phyloP scores from a whole-genome alignment of 30 jellyfish, hydroid and myxozoan genomes.

The Euphysa ruthae region DNA sequence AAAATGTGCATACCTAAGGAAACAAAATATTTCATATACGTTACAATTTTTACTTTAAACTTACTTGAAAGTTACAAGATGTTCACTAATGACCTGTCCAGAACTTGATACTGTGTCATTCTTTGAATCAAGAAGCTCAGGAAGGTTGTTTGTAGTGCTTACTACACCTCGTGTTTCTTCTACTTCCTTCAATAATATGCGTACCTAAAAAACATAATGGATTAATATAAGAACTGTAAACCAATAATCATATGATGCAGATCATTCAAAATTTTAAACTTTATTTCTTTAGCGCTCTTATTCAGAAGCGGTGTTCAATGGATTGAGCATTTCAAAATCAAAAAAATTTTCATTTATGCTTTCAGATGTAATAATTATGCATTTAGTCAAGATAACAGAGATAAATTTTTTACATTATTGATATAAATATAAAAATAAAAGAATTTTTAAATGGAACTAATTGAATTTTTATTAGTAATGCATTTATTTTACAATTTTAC shows the following conservation, averaged over 20 bases:
- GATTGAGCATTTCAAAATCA: too few relatives aligned
- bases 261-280: too few relatives aligned
- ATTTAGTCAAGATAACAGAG: not conserved
- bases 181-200: slow-evolving; percentile 72
- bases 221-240: too few relatives aligned
- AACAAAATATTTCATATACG: too few relatives aligned
- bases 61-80: slow-evolving; percentile 85
- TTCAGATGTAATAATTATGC: too few relatives aligned
- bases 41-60: too few relatives aligned
- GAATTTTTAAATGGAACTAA: not conserved
- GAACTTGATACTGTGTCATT: slow-evolving; percentile 65
- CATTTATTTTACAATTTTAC: not conserved
- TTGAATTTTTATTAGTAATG: not conserved
- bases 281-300: too few relatives aligned
- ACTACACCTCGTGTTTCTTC: slow-evolving; percentile 94
- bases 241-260: too few relatives aligned
- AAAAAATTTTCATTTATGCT: too few relatives aligned
- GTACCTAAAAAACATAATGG: slow-evolving; percentile 46
- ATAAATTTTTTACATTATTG: not conserved
- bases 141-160: slow-evolving; percentile 41
- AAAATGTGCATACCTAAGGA: too few relatives aligned
- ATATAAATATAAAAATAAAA: not conserved
- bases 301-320: too few relatives aligned
- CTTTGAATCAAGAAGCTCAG: slow-evolving; percentile 39
- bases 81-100: slow-evolving; percentile 88